Evolutionary conservation across 2,888 invertebrate species (phyloP).

Genomic region (Tachina grossa): DNA sequence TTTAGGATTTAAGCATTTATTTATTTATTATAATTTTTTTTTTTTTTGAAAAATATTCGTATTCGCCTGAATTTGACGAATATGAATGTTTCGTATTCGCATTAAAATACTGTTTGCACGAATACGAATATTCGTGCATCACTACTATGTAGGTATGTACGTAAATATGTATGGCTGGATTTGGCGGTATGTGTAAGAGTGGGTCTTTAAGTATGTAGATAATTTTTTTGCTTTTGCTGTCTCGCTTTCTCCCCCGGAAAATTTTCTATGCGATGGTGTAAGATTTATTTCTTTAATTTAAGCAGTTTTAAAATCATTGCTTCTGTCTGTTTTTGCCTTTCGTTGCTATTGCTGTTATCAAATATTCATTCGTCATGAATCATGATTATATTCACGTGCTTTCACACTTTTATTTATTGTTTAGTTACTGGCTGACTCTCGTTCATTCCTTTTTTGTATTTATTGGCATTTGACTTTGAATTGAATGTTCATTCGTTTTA

Average conservation of each 20-base stretch:
- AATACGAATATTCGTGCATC: too few species aligned
- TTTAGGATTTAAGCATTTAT: too few species aligned
- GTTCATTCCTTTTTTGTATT: constrained; percentile 32
- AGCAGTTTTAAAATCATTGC: constrained; percentile 16
- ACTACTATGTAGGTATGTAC: too few species aligned
- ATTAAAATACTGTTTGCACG: too few species aligned
- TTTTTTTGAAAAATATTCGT: too few species aligned
- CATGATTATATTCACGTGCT: constrained; percentile 56
- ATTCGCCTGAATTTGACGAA: too few species aligned
- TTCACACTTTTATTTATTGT: constrained; percentile 46
- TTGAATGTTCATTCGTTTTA: constrained; percentile 43
- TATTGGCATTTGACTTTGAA: constrained; percentile 51
- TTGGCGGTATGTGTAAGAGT: not conserved
- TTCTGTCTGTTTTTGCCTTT: not conserved
- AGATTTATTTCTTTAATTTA: constrained; percentile 19
- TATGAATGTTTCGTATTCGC: too few species aligned
- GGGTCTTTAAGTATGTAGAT: not conserved
- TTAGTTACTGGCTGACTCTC: constrained; percentile 2
- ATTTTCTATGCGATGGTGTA: not conserved
- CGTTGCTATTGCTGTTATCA: constrained; percentile 2
- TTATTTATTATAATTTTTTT: too few species aligned
- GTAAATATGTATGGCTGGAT: not conserved
- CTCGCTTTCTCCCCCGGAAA: not conserved
- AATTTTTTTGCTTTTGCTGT: not conserved
- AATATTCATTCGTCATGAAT: constrained; percentile 49